Evolutionary conservation across 2,888 invertebrate genomes (phyloP), one percentile per base, ranked within the genome.

Genomic region (Prosopocoilus inquinatus): DNA sequence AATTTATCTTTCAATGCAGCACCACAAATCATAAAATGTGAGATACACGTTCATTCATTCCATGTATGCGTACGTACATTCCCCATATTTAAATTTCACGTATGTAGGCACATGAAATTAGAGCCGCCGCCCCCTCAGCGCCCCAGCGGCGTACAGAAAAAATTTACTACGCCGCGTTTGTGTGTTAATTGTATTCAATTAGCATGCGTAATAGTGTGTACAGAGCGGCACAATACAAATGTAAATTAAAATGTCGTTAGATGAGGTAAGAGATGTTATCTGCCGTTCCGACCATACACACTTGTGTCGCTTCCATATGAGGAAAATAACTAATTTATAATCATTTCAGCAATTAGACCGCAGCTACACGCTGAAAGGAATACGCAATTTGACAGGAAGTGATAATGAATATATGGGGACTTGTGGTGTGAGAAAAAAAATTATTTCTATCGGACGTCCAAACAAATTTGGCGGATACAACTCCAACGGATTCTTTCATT

Each of bases 131-230:
- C n/a, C n/a, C n/a, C n/a, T n/a, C n/a, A n/a, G n/a, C n/a, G n/a
- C 20, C 20, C 20, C 20, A 28, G 20, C 7, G 7, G 20, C n/a
- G n/a, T n/a, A n/a, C n/a, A n/a, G n/a, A n/a, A 28, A 28, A 28
- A 28, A 28, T 28, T 28, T 28, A 28, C 20, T 28, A 28, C 20
- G 20, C 20, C 36, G 45, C 51, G 52, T 52, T 49, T 53, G 55
- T 53, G 55, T 53, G 59, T 55, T 66, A 66, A 66, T 66, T 65
- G 64, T 60, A 47, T 57, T 59, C 60, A 67, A 63, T 69, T 68
- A 69, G 64, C 65, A 63, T 67, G 67, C 68, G 65, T 68, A 69
- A 68, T 69, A 68, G 65, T 66, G 67, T 68, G 66, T 69, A 63
- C 63, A 61, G 62, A 64, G 64, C 68, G 62, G 64, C 64, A 59